Conservation (phyloP, 2,113 vertebrate species). For the Periophthalmus modestus region DNA sequence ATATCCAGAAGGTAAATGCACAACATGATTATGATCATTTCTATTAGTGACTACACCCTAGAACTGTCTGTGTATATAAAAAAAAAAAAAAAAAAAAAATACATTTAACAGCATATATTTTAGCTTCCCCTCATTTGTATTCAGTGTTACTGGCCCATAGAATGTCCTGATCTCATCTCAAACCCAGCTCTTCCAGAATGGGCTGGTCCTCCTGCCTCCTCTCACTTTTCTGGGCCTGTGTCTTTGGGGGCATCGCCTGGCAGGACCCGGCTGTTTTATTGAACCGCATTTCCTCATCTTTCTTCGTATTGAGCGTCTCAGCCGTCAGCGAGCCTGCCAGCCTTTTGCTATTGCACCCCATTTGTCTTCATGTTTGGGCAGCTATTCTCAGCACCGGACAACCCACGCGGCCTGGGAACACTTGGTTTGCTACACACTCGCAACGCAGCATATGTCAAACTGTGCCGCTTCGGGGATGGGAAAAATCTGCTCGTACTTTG, state of each 20-base stretch:
- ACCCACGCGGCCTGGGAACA: constrained; percentile 13
- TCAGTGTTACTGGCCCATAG: too few relatives aligned
- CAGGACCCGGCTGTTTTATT: constrained; percentile 48
- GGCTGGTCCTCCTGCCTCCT: constrained; percentile 19
- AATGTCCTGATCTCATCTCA: too few relatives aligned
- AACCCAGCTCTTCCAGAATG: background rate
- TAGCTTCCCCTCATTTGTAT: background rate
- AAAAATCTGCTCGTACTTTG: background rate
- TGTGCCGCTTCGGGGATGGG: background rate
- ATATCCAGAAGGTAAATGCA: too few relatives aligned
- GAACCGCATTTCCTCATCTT: constrained; percentile 59
- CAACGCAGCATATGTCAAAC: constrained; percentile 7
- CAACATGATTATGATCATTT: too few relatives aligned
- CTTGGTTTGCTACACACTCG: constrained; percentile 20
- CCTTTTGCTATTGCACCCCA: constrained; percentile 50
- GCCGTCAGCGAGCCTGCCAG: constrained; percentile 44
- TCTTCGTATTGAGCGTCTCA: constrained; percentile 50
- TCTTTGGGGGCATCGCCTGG: constrained; percentile 42
- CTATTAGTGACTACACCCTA: too few relatives aligned
- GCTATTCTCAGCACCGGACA: constrained; percentile 39
- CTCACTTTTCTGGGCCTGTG: constrained; percentile 22
- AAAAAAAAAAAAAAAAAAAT: too few relatives aligned
- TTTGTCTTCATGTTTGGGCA: constrained; percentile 65
- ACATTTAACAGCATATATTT: too few relatives aligned
- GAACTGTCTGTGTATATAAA: too few relatives aligned